Conservation (phyloP, 2,113 vertebrate species). For the Eudyptes chrysolophus region DNA sequence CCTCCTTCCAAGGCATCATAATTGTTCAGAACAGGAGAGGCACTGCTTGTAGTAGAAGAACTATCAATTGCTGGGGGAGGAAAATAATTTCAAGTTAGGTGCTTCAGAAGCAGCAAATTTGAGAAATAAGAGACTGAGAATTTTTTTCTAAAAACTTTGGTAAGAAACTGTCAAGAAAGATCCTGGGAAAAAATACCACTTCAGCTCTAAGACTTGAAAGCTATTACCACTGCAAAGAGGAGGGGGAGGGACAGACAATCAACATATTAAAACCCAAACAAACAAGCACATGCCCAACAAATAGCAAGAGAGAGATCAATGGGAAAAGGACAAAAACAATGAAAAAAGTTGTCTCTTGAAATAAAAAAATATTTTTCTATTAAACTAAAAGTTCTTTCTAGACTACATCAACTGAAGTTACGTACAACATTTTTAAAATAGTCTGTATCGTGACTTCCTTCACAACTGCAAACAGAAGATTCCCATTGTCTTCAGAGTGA, state of each 20-base stretch:
- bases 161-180: neutral
- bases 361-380: neutral
- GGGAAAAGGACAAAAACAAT: neutral
- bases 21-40: conserved; percentile 89
- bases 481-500: neutral
- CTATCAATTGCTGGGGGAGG: conserved; percentile 83
- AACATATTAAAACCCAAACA: neutral
- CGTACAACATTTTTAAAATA: neutral
- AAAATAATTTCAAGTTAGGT: neutral
- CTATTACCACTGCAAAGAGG: neutral
- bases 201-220: neutral
- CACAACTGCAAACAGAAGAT: neutral
- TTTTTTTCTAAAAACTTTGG: neutral
- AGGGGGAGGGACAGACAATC: neutral
- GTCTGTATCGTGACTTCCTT: neutral
- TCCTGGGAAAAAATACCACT: neutral
- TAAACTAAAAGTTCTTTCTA: neutral
- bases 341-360: neutral
- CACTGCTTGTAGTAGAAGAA: conserved; percentile 93
- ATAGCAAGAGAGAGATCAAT: neutral
- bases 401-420: neutral
- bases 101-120: neutral
- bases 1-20: conserved; percentile 94
- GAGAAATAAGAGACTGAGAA: neutral
- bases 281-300: neutral